These are phyloP conservation scores for Drosophila persimilis DNA, from an alignment of 1,140 invertebrate genomes.

Conservation along the genomic window DNA sequence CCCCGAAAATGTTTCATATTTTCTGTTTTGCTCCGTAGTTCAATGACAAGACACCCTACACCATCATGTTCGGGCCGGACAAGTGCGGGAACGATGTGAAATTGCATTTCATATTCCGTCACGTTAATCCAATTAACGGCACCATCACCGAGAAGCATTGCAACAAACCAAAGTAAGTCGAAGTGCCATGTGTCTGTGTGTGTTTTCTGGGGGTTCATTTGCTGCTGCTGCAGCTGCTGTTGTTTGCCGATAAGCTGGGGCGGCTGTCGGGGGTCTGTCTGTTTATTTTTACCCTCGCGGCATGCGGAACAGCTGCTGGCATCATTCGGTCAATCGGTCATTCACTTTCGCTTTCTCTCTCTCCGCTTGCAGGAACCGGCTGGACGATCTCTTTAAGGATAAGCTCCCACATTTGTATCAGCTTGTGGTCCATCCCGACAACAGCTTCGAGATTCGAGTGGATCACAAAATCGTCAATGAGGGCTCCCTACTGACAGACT, in stretches of 20 bases:
- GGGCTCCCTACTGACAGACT: constrained; percentile 94
- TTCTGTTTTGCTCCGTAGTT: constrained; percentile 85
- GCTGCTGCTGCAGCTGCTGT: no score
- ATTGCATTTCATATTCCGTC: constrained; percentile 98
- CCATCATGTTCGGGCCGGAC: constrained; percentile 99
- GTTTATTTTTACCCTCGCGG: constrained; percentile 29
- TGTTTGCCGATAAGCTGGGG: constrained; percentile 2
- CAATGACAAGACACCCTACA: constrained; percentile 98
- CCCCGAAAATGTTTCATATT: constrained; percentile 12
- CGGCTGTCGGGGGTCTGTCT: neutral
- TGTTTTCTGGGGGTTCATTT: neutral
- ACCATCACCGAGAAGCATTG: constrained; percentile 95
- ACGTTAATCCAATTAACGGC: constrained; percentile 97
- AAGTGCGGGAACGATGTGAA: constrained; percentile 99
- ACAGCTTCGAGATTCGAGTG: constrained; percentile 89
- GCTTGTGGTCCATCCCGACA: constrained; percentile 94
- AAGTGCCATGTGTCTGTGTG: neutral
- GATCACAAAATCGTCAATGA: constrained; percentile 92
- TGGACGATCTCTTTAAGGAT: constrained; percentile 96
- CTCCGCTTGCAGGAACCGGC: constrained; percentile 84
- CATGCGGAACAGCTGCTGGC: no score
- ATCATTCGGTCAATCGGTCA: constrained; percentile 15
- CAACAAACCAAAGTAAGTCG: constrained; percentile 90
- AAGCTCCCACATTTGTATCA: constrained; percentile 98
- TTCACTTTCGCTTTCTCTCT: constrained; percentile 27